Base-by-base conservation (phyloP, 1,140 invertebrate genomes). In the Penaeus japonicus region DNA sequence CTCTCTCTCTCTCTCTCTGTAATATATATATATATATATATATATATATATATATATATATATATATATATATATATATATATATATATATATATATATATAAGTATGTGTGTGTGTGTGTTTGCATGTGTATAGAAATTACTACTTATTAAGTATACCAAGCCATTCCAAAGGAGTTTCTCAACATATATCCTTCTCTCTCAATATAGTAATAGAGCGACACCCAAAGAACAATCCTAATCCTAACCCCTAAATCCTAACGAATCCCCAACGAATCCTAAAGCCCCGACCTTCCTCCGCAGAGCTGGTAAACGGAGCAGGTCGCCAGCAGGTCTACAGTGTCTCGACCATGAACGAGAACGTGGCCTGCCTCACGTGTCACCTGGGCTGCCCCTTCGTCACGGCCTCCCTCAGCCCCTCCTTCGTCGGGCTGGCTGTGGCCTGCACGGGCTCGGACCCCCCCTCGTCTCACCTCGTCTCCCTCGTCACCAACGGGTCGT, bases 321-420 rank as follows among this genome's bases (percentile, higher is more conserved):
- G 87, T 17, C 65, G 75, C 15, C 87, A 89, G 82, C 87, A 89
- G 75, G 82, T 89, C 57, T 89, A 89, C 82, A 85, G 82, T 24
- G 87, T 89, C 4, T 73, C 82, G 10, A 85, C 47, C 55, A 55
- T n/a, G 73, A 35, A 84, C 55, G 47, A 89, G 87, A 84, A 53
- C 22, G 87, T 89, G 57, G 22, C 18, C 4, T 89, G 87, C 57
- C 39, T 89, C 15, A 84, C 87, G 32, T 89, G 87, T 30, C 62
- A 59, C 17, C 80, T 88, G 30, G 80, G 87, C 10, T 88, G 87
- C 35, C 80, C 80, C 18, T 88, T 75, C 80, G 87, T 88, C 78
- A 65, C 47, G 73, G 82, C 83, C 55, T 24, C 83, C 57, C 73
- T 62, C 59, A 89, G 57, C 83, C 78, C 82, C 47, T 12, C 57